Conservation (phyloP, 2,113 vertebrate species). For the Manacus vitellinus region DNA sequence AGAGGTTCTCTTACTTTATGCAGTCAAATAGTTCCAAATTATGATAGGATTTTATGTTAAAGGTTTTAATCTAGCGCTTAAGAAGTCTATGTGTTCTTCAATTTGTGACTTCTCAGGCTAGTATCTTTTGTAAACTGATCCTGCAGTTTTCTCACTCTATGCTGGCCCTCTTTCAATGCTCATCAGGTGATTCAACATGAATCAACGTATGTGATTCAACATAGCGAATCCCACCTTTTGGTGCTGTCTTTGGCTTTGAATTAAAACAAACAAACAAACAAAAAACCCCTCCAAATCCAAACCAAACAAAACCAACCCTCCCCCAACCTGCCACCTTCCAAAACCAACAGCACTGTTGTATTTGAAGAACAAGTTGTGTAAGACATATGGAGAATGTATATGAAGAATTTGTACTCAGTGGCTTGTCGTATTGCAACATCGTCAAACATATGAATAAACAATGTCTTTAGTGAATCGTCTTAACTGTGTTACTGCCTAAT, state of each 20-base stretch:
- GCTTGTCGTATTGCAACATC: background rate
- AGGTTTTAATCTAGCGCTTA: constrained; percentile 60
- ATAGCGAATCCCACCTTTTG: background rate
- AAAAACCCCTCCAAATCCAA: background rate
- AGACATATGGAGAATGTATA: background rate
- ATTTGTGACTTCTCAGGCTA: constrained; percentile 31
- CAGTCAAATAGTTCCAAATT: constrained; percentile 69
- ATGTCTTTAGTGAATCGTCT: background rate
- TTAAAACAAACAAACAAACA: background rate
- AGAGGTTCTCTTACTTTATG: constrained; percentile 59
- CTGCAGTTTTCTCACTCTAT: background rate
- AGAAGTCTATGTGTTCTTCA: constrained; percentile 40
- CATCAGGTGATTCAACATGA: background rate
- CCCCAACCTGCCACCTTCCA: background rate
- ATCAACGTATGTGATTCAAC: background rate
- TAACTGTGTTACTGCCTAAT: background rate
- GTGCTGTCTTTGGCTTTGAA: background rate
- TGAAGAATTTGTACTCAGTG: background rate
- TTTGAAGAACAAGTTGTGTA: background rate
- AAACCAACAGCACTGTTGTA: background rate
- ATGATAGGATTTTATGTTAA: constrained; percentile 54
- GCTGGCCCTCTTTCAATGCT: background rate
- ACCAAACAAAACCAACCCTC: background rate
- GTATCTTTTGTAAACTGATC: background rate
- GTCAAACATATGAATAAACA: background rate